Evolutionary conservation across 1,140 invertebrate genomes (phyloP), one percentile per base, ranked within the genome.

Genomic region (Euura saliciscinereae): DNA sequence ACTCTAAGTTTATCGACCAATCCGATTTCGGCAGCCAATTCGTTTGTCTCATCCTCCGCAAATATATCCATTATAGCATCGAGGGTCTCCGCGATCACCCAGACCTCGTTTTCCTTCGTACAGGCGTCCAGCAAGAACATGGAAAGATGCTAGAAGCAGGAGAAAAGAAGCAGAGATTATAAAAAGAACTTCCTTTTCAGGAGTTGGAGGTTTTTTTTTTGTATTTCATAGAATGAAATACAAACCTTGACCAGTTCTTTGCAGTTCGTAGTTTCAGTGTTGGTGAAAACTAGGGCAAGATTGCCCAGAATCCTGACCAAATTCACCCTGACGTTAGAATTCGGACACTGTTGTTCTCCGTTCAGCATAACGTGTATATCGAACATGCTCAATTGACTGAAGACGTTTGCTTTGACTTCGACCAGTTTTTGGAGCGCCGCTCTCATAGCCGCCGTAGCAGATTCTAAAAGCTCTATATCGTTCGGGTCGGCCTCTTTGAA

Each of bases 11-110:
- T 91, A 11, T 90, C 87, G 44, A 92, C 86, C 64, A 95, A 85
- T 70, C 90, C 86, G 13, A 94, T 87, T 81, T 93, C 89, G 65
- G 84, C 82, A 0, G 92, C 90, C 73, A 94, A 85, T 44, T 80
- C 74, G 82, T 95, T 91, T 67, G 92, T 91, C 65, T 93, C 90
- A 81, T 95, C 94, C 82, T 94, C 93, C 2, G 92, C 90, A 84
- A 93, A 95, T 64, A 95, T 89, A 83, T 95, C 94, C 84, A 95
- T 92, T 68, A 95, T 78, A 10, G 91, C 90, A 81, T 95, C 94
- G 11, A 95, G 81, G 13, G 92, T 89, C 85, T 95, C 94, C 43
- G 94, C 92, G 10, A 91, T 84, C 0, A 94, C 89, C 91, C 92
- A 93, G 3, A 93, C 88, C 75, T 92, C 90, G 7, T 71, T 68